phyloP scores from a whole-genome alignment of 2,797 vertebrate genomes.

The Zenarchopterus dispar region DNA sequence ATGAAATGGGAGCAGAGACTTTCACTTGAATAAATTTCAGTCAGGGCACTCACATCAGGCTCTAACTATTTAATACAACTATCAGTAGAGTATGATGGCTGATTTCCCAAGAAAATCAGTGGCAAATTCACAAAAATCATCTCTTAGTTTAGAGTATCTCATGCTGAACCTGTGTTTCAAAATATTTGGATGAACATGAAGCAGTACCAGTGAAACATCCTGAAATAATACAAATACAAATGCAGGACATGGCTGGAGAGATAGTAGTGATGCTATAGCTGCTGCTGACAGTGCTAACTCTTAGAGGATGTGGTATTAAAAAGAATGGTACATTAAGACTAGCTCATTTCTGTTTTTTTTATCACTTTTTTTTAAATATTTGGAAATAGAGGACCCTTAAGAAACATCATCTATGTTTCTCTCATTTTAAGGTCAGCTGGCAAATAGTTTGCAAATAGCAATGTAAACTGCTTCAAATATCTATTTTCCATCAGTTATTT shows the following conservation, averaged over 20 bases:
- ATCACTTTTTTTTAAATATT: neutral
- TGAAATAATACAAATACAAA: conserved; percentile 45
- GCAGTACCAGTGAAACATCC: conserved; percentile 22
- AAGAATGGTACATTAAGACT: neutral
- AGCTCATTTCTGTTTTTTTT: neutral
- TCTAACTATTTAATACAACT: conserved; percentile 20
- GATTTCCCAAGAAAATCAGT: conserved; percentile 3
- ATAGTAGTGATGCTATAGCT: neutral
- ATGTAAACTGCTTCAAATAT: neutral
- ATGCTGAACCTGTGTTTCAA: neutral
- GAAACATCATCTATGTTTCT: neutral
- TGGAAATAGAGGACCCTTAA: neutral
- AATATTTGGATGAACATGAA: conserved; percentile 24
- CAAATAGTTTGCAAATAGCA: neutral
- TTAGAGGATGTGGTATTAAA: too few species aligned
- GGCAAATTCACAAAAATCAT: conserved; percentile 6
- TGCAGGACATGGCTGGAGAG: conserved; percentile 26
- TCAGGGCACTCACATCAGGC: conserved; percentile 17
- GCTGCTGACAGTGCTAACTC: too few species aligned
- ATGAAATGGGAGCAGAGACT: conserved; percentile 5
- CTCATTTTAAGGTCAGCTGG: neutral
- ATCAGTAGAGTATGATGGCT: conserved; percentile 5
- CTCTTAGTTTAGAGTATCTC: conserved; percentile 8
- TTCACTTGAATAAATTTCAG: conserved; percentile 34
- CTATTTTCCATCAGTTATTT: neutral